These are phyloP conservation scores for Leiothrix lutea DNA, from an alignment of 2,113 vertebrate species.

Conservation along the genomic window DNA sequence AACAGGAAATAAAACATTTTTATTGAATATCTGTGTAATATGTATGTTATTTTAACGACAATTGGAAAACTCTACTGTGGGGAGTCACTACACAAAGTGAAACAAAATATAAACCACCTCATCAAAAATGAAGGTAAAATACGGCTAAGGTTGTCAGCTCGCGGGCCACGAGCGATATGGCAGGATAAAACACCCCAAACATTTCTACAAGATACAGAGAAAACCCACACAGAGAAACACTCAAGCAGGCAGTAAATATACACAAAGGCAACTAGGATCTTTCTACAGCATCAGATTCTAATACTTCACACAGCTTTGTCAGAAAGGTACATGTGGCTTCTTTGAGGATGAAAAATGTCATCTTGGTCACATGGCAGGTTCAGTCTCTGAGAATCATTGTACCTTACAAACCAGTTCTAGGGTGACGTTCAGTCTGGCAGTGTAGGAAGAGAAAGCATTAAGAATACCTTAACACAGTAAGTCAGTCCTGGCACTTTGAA, in stretches of 20 bases:
- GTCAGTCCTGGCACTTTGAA: slow-evolving; percentile 60
- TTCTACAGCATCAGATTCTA: slow-evolving; percentile 98
- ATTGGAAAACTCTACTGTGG: slow-evolving; percentile 97
- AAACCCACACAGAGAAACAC: slow-evolving; percentile 98
- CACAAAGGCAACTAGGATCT: slow-evolving; percentile 99
- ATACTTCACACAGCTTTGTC: slow-evolving; percentile 97
- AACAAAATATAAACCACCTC: slow-evolving; percentile 97
- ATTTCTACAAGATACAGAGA: slow-evolving; percentile 96
- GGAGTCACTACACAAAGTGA: slow-evolving; percentile 98
- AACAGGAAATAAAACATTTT: slow-evolving; percentile 99
- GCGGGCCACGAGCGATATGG: slow-evolving; percentile 87
- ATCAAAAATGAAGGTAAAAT: slow-evolving; percentile 97
- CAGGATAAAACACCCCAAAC: slow-evolving; percentile 95
- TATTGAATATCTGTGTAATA: slow-evolving; percentile 97
- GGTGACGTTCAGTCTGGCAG: slow-evolving; percentile 74
- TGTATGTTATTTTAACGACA: slow-evolving; percentile 98
- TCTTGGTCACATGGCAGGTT: slow-evolving; percentile 80
- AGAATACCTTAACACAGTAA: slow-evolving; percentile 41
- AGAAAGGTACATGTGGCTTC: slow-evolving; percentile 88
- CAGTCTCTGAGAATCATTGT: slow-evolving; percentile 51
- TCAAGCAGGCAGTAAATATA: slow-evolving; percentile 99
- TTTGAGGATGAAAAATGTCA: slow-evolving; percentile 73
- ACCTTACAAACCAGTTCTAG: slow-evolving; percentile 64
- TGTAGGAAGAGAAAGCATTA: slow-evolving; percentile 73
- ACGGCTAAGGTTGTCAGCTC: slow-evolving; percentile 92